These are phyloP conservation scores for Nymphicus hollandicus DNA, from an alignment of 2,113 vertebrate species.

Conservation along the genomic window DNA sequence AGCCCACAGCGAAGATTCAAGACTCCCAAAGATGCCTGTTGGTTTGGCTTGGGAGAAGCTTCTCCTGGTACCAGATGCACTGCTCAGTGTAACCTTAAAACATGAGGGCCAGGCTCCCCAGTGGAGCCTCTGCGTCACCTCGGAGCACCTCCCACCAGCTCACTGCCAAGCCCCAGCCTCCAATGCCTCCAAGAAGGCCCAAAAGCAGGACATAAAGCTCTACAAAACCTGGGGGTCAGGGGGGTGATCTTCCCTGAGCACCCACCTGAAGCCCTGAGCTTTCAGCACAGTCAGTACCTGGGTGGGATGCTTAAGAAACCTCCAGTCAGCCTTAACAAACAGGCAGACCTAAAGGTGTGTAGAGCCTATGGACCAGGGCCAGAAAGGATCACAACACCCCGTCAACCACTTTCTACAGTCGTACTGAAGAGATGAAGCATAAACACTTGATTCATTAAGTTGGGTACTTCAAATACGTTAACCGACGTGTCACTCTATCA, in stretches of 20 bases:
- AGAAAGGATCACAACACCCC: neutral
- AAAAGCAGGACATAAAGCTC: neutral
- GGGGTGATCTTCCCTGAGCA: neutral
- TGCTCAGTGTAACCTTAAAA: neutral
- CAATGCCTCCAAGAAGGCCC: neutral
- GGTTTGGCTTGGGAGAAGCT: neutral
- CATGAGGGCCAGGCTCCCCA: neutral
- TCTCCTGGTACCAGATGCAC: neutral
- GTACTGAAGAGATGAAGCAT: neutral
- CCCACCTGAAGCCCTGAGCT: neutral
- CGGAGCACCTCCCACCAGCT: neutral
- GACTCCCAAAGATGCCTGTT: neutral
- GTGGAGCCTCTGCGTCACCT: neutral
- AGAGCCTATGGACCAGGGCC: neutral
- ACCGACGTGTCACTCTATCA: rapidly evolving
- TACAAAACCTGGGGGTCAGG: neutral
- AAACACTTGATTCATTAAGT: neutral
- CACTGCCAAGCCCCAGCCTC: neutral
- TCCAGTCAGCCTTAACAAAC: neutral
- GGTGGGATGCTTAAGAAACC: neutral
- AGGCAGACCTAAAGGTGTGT: neutral
- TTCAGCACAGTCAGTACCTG: neutral
- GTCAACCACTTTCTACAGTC: neutral
- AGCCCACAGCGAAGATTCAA: neutral
- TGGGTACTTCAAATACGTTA: neutral